Percentiles rank a stretch among this genome's conserved stretches.
Evolutionary conservation across 2,113 vertebrate species (phyloP).

Genomic region (Girardinichthys multiradiatus): DNA sequence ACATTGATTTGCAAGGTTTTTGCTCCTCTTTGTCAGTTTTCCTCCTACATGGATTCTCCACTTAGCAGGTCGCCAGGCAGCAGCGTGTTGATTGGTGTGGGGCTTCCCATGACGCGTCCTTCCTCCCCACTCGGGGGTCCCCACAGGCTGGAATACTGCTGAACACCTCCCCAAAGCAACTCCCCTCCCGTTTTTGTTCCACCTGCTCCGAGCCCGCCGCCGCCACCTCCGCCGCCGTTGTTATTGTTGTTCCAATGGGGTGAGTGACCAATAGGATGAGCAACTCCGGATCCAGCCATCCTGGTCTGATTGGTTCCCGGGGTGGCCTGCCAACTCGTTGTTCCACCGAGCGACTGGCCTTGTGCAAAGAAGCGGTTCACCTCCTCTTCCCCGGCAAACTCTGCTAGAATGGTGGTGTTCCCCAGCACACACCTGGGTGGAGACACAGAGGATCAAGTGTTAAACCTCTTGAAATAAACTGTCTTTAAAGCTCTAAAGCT

Average conservation of each 20-base stretch:
- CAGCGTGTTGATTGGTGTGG: constrained; percentile 92
- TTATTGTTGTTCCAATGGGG: constrained; percentile 89
- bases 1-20: constrained; percentile 82
- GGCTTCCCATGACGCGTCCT: constrained; percentile 90
- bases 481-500: neutral
- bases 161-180: constrained; percentile 89
- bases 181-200: constrained; percentile 83
- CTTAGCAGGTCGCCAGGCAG: constrained; percentile 95
- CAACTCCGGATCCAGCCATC: constrained; percentile 82
- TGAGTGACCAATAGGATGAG: constrained; percentile 86
- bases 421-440: constrained; percentile 89
- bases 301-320: constrained; percentile 85
- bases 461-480: neutral
- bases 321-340: constrained; percentile 95
- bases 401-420: constrained; percentile 96
- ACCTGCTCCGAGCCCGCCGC: constrained; percentile 58
- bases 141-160: constrained; percentile 96
- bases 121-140: constrained; percentile 90
- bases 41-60: constrained; percentile 91
- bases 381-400: constrained; percentile 95
- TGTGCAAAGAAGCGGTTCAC: constrained; percentile 97
- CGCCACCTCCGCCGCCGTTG: constrained; percentile 66
- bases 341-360: constrained; percentile 89
- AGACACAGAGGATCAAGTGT: neutral
- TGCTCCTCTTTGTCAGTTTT: constrained; percentile 71